Base-by-base conservation (phyloP, 1,140 invertebrate genomes). In the Vanessa tameamea region DNA sequence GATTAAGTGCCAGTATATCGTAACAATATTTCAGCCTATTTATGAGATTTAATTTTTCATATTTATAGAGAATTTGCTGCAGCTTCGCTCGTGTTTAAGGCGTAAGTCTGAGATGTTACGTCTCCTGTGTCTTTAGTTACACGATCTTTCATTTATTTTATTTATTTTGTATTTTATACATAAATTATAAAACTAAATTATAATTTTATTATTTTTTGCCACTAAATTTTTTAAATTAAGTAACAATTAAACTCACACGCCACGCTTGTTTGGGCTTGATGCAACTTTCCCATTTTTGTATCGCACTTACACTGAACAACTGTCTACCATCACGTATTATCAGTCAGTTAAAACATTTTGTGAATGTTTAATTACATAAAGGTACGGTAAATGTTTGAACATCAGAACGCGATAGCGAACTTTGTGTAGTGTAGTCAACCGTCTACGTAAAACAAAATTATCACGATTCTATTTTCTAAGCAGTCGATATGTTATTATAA, bases 181-280 rank as follows among this genome's bases (percentile, higher is more conserved):
- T 20, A 20, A 20, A 20, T 20, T 20, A 1, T 20, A 20, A 20
- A 20, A 20, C 0, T 20, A 20, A 20, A 20, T 20, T 20, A 20
- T 20, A 20, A 20, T 20, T 20, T 31, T 31, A 31, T 31, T 31
- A 31, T 31, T 1, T 31, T 31, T 31, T 3, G 26, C 26, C 20
- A 20, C 20, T 20, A 20, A 20, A 1, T 1, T 43, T 43, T 43
- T 43, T 43, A 9, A 6, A 43, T 43, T 43, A 43, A 43, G 23
- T 57, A 57, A 57, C 0, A 23, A 23, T 23, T 12, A 63, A 47
- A 70, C 69, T 79, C 68, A 85, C 83, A 79, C 59, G 78, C 76
- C 26, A 85, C 20, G n/a, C 78, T 71, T 4, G 82, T 79, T 26
- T 82, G 77, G 16, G 78, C 72, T 61, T 85, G 83, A 23, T 74